These are phyloP conservation scores for Anastatus disparis DNA, from an alignment of 1,140 invertebrate species.

Conservation along the genomic window DNA sequence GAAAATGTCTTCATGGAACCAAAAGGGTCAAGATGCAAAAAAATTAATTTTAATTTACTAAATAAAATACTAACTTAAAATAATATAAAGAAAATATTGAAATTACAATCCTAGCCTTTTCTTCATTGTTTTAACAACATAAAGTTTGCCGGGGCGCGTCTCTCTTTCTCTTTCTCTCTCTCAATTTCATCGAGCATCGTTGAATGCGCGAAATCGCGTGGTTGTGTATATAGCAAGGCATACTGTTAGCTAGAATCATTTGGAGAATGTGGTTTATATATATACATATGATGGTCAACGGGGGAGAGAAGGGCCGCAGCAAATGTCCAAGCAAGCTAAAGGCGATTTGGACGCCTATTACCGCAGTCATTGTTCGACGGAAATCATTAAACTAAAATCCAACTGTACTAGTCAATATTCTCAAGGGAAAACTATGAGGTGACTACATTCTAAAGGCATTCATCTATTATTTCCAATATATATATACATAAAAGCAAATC, in stretches of 20 bases:
- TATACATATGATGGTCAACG: conserved; percentile 28
- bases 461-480: too few species aligned
- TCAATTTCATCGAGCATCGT: too few species aligned
- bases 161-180: too few species aligned
- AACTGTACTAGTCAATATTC: conserved; percentile 53
- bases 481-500: too few species aligned
- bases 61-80: too few species aligned
- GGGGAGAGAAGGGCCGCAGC: conserved; percentile 40
- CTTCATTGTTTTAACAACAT: too few species aligned
- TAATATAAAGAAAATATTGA: too few species aligned
- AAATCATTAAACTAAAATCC: conserved; percentile 64
- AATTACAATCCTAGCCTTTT: too few species aligned
- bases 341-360: conserved; percentile 55
- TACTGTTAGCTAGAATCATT: conserved; percentile 47
- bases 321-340: too few species aligned
- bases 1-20: too few species aligned
- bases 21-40: too few species aligned
- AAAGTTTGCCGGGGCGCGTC: conserved; percentile 39
- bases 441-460: conserved; percentile 53
- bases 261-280: conserved; percentile 47
- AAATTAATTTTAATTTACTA: too few species aligned
- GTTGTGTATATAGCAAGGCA: conserved; percentile 16
- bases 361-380: conserved; percentile 54
- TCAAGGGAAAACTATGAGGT: conserved; percentile 21
- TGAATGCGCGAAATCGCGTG: conserved; percentile 28